A percentile compares a stretch with the other conserved stretches of the same genome.
These are phyloP conservation scores for Tetraodon nigroviridis DNA, from an alignment of 2,113 vertebrate species.

Conservation along the genomic window DNA sequence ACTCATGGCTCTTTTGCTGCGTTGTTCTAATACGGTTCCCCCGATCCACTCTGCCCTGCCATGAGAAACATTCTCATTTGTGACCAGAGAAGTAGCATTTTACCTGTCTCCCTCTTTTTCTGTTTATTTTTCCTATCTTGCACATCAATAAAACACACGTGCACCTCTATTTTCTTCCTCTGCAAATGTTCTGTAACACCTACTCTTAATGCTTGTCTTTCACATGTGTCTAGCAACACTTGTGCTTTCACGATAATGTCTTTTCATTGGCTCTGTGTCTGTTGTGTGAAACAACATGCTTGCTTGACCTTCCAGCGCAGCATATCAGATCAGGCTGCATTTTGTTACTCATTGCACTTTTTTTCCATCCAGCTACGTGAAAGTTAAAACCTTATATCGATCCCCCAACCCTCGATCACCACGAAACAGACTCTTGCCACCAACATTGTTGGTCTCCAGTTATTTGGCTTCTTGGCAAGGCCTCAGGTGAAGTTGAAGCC, in stretches of 20 bases:
- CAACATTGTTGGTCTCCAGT: conserved; percentile 67
- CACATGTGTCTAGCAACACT: conserved; percentile 50
- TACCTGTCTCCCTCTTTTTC: conserved; percentile 28
- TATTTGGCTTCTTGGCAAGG: conserved; percentile 64
- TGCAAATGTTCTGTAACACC: conserved; percentile 49
- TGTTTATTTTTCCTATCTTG: conserved; percentile 27
- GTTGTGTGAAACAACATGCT: conserved; percentile 68
- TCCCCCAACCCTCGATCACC: conserved; percentile 45
- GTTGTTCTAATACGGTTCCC: conserved; percentile 53
- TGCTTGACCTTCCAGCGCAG: conserved; percentile 59
- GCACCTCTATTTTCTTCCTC: conserved; percentile 39
- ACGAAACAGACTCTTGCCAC: conserved; percentile 54
- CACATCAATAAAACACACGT: conserved; percentile 47
- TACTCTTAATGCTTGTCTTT: conserved; percentile 50
- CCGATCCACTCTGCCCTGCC: neutral
- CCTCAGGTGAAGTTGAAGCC: conserved; percentile 35
- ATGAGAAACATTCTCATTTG: conserved; percentile 4
- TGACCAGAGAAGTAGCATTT: conserved; percentile 37
- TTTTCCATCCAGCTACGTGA: conserved; percentile 30
- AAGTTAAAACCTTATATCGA: conserved; percentile 46
- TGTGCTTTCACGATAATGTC: conserved; percentile 51
- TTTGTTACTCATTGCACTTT: conserved; percentile 41
- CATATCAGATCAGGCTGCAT: conserved; percentile 41
- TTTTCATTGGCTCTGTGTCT: conserved; percentile 65
- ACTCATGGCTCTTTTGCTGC: conserved; percentile 68